phyloP scores from a whole-genome alignment of 2,888 invertebrate genomes.

The Gastrophysa polygoni region DNA sequence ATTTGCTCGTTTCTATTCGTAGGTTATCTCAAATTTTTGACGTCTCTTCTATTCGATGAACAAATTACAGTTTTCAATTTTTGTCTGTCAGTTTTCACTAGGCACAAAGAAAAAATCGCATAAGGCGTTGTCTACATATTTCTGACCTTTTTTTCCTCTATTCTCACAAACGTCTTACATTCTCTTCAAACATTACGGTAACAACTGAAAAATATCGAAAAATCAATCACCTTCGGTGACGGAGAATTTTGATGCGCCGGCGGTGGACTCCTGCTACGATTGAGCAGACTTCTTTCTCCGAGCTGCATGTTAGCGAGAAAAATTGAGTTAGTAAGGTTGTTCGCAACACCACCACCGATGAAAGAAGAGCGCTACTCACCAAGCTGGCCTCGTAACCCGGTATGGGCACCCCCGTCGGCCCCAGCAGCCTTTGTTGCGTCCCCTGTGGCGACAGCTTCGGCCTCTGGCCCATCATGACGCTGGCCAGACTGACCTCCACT shows the following conservation, averaged over 20 bases:
- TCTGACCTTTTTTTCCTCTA: no score
- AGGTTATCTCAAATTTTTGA: no score
- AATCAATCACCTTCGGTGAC: conserved; percentile 43
- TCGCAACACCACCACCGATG: no score
- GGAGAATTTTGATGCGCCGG: conserved; percentile 85
- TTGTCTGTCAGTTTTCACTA: no score
- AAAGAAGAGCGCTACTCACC: conserved; percentile 75
- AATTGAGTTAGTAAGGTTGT: no score
- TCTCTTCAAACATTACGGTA: no score
- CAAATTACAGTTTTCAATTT: no score
- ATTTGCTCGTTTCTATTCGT: no score
- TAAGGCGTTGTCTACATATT: no score
- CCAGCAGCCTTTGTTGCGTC: conserved; percentile 61
- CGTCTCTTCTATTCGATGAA: no score
- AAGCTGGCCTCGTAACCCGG: conserved; percentile 70
- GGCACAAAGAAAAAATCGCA: no score
- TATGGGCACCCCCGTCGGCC: conserved; percentile 64
- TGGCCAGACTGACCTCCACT: conserved; percentile 62
- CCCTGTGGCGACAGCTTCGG: conserved; percentile 59
- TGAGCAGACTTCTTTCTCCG: conserved; percentile 55
- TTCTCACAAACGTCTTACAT: no score
- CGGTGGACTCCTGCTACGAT: conserved; percentile 73
- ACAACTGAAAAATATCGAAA: conserved; percentile 44
- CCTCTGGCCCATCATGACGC: conserved; percentile 63
- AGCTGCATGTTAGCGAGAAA: conserved; percentile 64